Base-by-base conservation (phyloP, 1,140 invertebrate genomes). In the Ylistrum balloti region DNA sequence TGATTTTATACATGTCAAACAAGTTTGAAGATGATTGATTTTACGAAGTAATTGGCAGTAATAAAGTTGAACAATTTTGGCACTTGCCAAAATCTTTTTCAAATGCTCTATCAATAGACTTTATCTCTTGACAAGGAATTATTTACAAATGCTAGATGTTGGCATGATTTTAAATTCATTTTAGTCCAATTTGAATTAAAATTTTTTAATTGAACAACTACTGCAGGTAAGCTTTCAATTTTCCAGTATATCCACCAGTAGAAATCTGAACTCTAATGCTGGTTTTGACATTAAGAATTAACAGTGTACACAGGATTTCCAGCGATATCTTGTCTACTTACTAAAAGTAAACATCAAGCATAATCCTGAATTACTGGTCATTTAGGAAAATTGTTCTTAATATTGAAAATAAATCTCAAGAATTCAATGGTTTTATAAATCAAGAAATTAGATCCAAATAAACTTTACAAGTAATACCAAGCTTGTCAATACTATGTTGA, bases 141-240 rank as follows among this genome's bases (percentile, higher is more conserved):
- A n/a, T 74, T 28, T n/a, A n/a, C 56, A n/a, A 28, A 74, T n/a
- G 28, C 9, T 45, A 45, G 41, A 74, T 74, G 28, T 74, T n/a
- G n/a, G 22, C n/a, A 74, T n/a, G 56, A 74, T 74, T 74, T 74
- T 74, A 74, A 74, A 74, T 74, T n/a, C 22, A 74, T 74, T 74
- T 74, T 17, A 1, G 17, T 28, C 56, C n/a, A n/a, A 74, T 74
- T 74, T 74, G 56, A 28, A 74, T n/a, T 74, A n/a, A 48, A 38
- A 74, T 74, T 28, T 38, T 38, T 28, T 74, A 74, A 74, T 74
- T 28, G 22, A 74, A 74, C 3, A 28, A 17, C 56, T 28, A 28
- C 56, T 74, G n/a, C 22, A 28, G 56, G 22, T 74, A 74, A 74
- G 56, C 41, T 45, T 17, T 7, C 22, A 28, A 22, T 28, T 3